Base-by-base conservation (phyloP, 1,140 invertebrate species). In the Anastrepha obliqua region DNA sequence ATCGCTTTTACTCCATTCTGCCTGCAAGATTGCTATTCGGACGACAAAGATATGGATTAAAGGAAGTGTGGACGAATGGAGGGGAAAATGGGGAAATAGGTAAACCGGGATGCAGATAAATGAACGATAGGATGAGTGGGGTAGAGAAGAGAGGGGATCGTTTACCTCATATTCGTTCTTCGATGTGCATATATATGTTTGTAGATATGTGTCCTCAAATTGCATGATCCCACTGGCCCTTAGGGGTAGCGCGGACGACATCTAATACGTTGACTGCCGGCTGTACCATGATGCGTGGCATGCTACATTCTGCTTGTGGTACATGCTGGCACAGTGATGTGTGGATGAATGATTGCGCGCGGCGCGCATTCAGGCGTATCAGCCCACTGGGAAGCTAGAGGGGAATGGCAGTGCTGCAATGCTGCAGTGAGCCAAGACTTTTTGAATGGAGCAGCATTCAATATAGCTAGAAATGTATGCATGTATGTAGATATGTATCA, bases 331-430 rank as follows among this genome's bases (percentile, higher is more conserved):
- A n/a, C 8, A 20, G 47, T 81, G 47, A 2, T 17, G 74, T 81
- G 74, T 55, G 47, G 17, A 81, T 81, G 74, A 81, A 81, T 81
- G 74, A 29, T n/a, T 81, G 47, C 20, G 20, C 74, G 74, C 47
- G 47, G 74, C 74, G 55, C 47, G 74, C 74, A 81, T 81, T 81
- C 74, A 81, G 74, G 47, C 74, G 74, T n/a, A 81, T 81, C 74
- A 81, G n/a, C 74, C 74, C 74, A 20, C 9, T 81, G 74, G 44
- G 67, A 44, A 17, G 74, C 20, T 13, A 20, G 44, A 9, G 20
- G 47, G 44, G 70, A 74, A 47, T 29, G 29, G 60, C 13, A 13
- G 60, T 29, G n/a, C n/a, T 62, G 60, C 60, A 13, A 17, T n/a
- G n/a, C 15, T 62, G 60, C 60, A 62, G 60, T 17, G n/a, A 9